Evolutionary conservation across 2,797 vertebrate species (phyloP).

Genomic region (Coranthus polyacanthus): DNA sequence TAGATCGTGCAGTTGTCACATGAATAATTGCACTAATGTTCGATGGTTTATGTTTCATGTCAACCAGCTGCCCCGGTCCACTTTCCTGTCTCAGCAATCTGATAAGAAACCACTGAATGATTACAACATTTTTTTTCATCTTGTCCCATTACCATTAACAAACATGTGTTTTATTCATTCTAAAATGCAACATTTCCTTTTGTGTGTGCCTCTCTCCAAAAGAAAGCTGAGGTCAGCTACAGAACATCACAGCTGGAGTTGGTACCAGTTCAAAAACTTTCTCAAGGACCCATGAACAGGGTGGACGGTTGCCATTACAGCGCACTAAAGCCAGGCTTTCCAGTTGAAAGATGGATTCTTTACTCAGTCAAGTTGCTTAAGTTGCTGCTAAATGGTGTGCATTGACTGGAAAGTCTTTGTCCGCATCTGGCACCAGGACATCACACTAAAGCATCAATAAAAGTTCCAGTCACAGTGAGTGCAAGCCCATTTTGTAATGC

Average conservation of each 20-base stretch:
- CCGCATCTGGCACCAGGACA: not conserved
- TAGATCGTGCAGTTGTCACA: constrained; percentile 25
- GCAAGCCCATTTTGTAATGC: not conserved
- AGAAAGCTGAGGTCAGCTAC: not conserved
- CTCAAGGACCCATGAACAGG: constrained; percentile 30
- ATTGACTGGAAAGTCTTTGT: constrained; percentile 17
- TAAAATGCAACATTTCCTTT: not conserved
- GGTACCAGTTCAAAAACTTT: constrained; percentile 21
- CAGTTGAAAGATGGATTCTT: constrained; percentile 42
- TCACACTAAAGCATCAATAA: not conserved
- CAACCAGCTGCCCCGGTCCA: constrained; percentile 39
- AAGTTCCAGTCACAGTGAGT: not conserved
- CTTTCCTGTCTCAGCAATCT: constrained; percentile 14
- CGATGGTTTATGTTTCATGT: constrained; percentile 41
- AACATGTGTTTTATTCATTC: not conserved
- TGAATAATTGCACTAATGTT: constrained; percentile 30
- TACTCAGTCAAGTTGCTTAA: constrained; percentile 14
- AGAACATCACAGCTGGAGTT: not conserved
- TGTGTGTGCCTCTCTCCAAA: not conserved
- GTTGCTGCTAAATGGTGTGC: constrained; percentile 20
- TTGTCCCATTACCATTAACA: not conserved
- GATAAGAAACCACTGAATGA: not conserved
- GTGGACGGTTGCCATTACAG: constrained; percentile 4
- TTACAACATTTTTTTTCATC: not conserved
- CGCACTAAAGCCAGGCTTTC: constrained; percentile 13